Evolutionary conservation across 2,113 vertebrate genomes (phyloP).

Genomic region (Zosterops borbonicus): DNA sequence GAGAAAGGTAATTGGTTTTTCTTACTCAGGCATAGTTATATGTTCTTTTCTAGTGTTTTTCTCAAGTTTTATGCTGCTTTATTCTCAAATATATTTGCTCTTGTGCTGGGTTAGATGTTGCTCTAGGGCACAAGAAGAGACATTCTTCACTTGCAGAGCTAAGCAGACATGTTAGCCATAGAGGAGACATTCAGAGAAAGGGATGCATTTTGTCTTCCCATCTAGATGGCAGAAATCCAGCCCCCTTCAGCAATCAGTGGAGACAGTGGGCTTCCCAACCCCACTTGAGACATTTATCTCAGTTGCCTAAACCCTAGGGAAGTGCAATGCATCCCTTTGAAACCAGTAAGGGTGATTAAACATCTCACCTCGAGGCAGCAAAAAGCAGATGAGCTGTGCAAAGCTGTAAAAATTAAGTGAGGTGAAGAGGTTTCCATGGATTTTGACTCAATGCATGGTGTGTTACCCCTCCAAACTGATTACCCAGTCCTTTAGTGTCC

Average conservation of each 20-base stretch:
- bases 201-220: not conserved
- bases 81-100: not conserved
- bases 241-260: not conserved
- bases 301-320: not conserved
- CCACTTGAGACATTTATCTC: not conserved
- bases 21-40: not conserved
- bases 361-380: not conserved
- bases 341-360: not conserved
- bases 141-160: not conserved
- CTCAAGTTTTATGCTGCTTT: not conserved
- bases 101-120: not conserved
- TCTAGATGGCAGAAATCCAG: not conserved
- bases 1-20: constrained; percentile 59
- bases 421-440: not conserved
- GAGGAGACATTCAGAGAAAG: not conserved
- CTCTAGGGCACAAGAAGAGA: not conserved
- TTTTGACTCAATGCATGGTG: not conserved
- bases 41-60: not conserved
- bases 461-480: not conserved
- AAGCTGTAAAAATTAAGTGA: not conserved
- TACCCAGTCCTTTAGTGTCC: not conserved
- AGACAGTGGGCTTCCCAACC: not conserved
- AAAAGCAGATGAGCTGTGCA: not conserved
- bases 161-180: not conserved
- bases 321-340: not conserved